phyloP scores from a whole-genome alignment of 2,888 invertebrate genomes.

The Andrena camellia region DNA sequence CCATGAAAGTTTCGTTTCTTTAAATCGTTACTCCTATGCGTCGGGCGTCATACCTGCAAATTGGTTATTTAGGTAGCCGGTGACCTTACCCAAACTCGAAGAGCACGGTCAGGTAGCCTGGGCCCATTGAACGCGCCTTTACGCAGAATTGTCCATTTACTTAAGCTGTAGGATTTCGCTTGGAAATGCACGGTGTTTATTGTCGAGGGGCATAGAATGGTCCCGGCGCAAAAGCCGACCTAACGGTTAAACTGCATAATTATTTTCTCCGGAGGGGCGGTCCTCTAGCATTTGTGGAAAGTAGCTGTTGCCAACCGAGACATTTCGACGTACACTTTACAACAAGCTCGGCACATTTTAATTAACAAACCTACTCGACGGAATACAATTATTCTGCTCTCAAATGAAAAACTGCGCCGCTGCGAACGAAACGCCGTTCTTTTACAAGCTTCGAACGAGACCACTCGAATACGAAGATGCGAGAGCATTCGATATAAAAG shows the following conservation, averaged over 20 bases:
- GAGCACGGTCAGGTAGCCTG: conserved; percentile 24
- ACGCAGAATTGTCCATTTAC: conserved; percentile 1
- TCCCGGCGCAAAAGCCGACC: conserved; percentile 12
- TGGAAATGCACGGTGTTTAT: conserved; percentile 32
- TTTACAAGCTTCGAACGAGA: not conserved
- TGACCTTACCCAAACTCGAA: conserved; percentile 2
- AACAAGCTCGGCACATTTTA: not conserved
- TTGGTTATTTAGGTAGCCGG: not conserved
- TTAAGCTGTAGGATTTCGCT: conserved; percentile 24
- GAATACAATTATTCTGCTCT: not conserved
- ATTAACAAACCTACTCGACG: not conserved
- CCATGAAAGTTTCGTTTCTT: not conserved
- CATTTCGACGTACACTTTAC: not conserved
- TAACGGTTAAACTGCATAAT: conserved; percentile 38
- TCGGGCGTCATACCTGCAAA: conserved; percentile 14
- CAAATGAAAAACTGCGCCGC: not conserved
- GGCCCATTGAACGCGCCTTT: not conserved
- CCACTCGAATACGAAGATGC: not conserved
- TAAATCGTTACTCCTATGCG: not conserved
- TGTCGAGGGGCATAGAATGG: conserved; percentile 14
- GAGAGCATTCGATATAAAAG: not conserved
- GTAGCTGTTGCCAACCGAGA: not conserved
- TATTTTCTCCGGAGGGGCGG: not conserved
- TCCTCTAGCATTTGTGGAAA: conserved; percentile 16
- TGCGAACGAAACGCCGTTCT: not conserved